These are phyloP conservation scores for Lasioglossum leucozonium DNA, from an alignment of 2,888 invertebrate genomes.

Conservation along the genomic window DNA sequence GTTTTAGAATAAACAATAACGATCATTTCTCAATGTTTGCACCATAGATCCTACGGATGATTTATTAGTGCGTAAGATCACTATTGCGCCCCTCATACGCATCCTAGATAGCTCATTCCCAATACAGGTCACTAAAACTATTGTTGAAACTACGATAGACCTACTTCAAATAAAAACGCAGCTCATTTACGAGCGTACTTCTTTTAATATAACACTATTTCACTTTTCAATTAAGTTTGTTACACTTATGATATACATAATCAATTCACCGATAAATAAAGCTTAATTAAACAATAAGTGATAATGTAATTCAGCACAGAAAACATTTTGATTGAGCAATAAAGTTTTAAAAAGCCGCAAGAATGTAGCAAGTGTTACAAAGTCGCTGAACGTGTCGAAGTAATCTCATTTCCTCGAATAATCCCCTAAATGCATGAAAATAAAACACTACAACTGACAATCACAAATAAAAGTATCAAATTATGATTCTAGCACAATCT, in stretches of 20 bases:
- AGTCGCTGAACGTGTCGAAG: conserved; percentile 7
- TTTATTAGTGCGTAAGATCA: not conserved
- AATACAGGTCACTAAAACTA: conserved; percentile 25
- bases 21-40: not conserved
- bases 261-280: not conserved
- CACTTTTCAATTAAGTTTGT: not conserved
- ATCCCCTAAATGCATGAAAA: not conserved
- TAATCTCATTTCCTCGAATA: conserved; percentile 27
- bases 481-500: not conserved
- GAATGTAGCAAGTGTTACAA: conserved; percentile 23
- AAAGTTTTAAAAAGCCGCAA: conserved; percentile 20
- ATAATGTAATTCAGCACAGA: too few species aligned
- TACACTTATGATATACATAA: not conserved
- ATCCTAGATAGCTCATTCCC: not conserved
- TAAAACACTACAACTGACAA: not conserved
- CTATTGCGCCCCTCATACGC: not conserved
- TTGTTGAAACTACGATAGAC: conserved; percentile 3
- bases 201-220: not conserved
- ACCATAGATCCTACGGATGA: not conserved
- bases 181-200: not conserved
- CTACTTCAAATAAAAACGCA: not conserved
- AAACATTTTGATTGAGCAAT: conserved; percentile 5
- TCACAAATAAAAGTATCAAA: not conserved
- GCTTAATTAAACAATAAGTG: not conserved
- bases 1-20: not conserved